phyloP scores from a whole-genome alignment of 2,888 invertebrate genomes.

The Eudasyphora cyanicolor region DNA sequence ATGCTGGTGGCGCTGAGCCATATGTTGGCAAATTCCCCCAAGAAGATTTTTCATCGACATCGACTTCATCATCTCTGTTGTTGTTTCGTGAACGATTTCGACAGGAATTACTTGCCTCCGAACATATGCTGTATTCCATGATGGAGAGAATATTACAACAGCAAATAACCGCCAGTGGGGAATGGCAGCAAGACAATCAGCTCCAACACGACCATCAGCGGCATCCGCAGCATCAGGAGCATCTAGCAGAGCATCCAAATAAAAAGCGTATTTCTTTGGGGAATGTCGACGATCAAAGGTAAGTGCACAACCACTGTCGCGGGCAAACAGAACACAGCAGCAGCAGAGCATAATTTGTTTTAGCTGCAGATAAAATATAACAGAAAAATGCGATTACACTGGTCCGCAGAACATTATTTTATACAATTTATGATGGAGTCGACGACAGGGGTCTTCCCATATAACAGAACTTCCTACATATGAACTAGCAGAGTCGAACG shows the following conservation, averaged over 20 bases:
- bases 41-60: constrained; percentile 43
- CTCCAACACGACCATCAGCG: neutral
- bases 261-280: constrained; percentile 46
- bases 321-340: neutral
- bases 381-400: constrained; percentile 20
- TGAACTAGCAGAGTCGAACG: no score
- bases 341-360: neutral
- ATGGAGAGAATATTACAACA: constrained; percentile 70
- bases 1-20: neutral
- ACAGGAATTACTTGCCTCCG: constrained; percentile 72
- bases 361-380: neutral
- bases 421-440: no score
- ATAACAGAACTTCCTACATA: no score
- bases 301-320: no score
- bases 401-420: neutral
- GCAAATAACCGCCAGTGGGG: constrained; percentile 45
- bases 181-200: constrained; percentile 45
- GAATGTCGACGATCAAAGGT: constrained; percentile 58
- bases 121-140: constrained; percentile 72
- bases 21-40: constrained; percentile 17
- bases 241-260: constrained; percentile 12
- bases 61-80: constrained; percentile 21
- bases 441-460: no score
- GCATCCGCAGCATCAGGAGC: constrained; percentile 14
- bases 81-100: constrained; percentile 72